Base-by-base conservation (phyloP, 2,888 invertebrate genomes). In the Chrysodeixis includens region DNA sequence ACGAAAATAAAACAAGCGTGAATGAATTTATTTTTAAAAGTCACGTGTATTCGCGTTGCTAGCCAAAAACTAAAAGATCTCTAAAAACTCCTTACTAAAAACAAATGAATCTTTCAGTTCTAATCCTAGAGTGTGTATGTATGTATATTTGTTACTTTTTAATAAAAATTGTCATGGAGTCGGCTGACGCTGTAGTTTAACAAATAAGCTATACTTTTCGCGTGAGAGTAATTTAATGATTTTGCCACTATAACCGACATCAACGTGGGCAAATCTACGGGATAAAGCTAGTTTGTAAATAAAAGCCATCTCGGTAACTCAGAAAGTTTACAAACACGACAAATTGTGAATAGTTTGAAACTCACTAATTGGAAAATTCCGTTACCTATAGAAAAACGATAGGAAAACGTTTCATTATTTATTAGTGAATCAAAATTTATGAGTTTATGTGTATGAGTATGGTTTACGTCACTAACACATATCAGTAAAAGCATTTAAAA, bases 261-360 rank as follows among this genome's bases (percentile, higher is more conserved):
- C n/a, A n/a, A n/a, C n/a, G n/a, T n/a, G n/a, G n/a, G n/a, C n/a
- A n/a, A n/a, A n/a, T n/a, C n/a, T n/a, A n/a, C n/a, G n/a, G n/a
- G n/a, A n/a, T n/a, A n/a, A n/a, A n/a, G n/a, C n/a, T n/a, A n/a
- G n/a, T 59, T 7, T 40, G 58, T 61, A 44, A 10, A 7, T 52
- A 77, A 52, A 52, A 58, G 35, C 30, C 55, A 12, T 51, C 30
- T 8, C 46, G 0, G 62, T 72, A 62, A 77, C 46, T 76, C 53
- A 44, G 44, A 7, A 0, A 46, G 52, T 60, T 62, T 60, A 56
- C 66, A 72, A 55, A 73, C 58, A 66, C 4, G 20, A 6, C 12
- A 51, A 59, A 30, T 54, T 46, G 16, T 32, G 22, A 20, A 51
- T 56, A n/a, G 4, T 56, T 66, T 26, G 9, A 8, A 26, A 20